Evolutionary conservation across 2,797 vertebrate genomes (phyloP).

Genomic region (Morelia viridis): DNA sequence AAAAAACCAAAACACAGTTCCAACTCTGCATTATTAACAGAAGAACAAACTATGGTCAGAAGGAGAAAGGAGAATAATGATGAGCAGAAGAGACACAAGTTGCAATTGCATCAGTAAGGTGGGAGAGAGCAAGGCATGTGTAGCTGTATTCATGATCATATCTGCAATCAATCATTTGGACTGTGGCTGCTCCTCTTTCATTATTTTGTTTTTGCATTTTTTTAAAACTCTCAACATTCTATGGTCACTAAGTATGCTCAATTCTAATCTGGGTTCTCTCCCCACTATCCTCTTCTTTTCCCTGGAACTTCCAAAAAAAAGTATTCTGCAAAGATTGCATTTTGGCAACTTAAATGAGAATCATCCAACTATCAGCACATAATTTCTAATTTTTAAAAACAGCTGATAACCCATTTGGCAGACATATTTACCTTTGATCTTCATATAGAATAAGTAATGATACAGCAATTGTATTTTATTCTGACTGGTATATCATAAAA

Average conservation of each 20-base stretch:
- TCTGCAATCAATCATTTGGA: not conserved
- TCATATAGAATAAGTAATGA: not conserved
- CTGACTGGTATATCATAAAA: not conserved
- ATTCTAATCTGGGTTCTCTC: not conserved
- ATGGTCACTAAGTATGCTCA: not conserved
- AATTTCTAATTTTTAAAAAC: not conserved
- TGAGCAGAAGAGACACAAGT: not conserved
- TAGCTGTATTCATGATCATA: not conserved
- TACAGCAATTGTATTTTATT: not conserved
- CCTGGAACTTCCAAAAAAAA: not conserved
- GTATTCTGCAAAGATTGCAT: not conserved
- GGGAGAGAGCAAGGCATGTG: not conserved
- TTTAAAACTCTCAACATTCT: not conserved
- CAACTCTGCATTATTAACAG: not conserved
- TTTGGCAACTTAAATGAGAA: not conserved
- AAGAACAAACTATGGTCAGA: not conserved
- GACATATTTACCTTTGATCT: not conserved
- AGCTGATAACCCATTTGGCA: not conserved
- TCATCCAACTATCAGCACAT: not conserved
- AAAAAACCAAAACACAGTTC: not conserved
- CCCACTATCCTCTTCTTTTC: not conserved
- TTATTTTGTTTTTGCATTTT: not conserved
- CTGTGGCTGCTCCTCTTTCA: not conserved
- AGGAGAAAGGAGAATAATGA: not conserved
- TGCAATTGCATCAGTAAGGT: not conserved